A percentile compares a stretch with the other conserved stretches of the same genome.
Conservation (phyloP, 2,797 vertebrate species). For the Lateolabrax maculatus region DNA sequence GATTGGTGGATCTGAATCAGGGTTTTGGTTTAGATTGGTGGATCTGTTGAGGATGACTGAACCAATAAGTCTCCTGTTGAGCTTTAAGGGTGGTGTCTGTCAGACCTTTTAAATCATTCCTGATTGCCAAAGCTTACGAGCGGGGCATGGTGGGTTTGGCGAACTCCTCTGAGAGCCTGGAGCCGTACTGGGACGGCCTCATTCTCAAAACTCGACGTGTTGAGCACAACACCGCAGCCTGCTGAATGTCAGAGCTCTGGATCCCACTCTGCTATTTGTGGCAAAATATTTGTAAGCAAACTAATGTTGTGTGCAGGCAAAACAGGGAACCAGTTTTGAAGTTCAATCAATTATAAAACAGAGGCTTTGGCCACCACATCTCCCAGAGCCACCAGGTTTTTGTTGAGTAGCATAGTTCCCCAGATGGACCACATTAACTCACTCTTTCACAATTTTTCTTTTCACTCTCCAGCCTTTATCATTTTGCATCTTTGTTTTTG, state of each 20-base stretch:
- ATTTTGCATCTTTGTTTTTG: slow-evolving; percentile 74
- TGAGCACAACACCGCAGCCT: slow-evolving; percentile 41
- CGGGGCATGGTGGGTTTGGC: slow-evolving; percentile 67
- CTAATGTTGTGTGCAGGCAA: slow-evolving; percentile 63
- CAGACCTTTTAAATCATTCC: slow-evolving; percentile 71
- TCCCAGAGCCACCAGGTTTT: slow-evolving; percentile 74
- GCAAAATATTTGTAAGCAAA: slow-evolving; percentile 77
- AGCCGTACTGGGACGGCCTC: slow-evolving; percentile 56
- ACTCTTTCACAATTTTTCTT: slow-evolving; percentile 67
- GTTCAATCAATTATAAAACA: slow-evolving; percentile 71
- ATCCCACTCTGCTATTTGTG: slow-evolving; percentile 64
- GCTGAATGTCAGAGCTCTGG: slow-evolving; percentile 60
- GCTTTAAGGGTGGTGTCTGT: slow-evolving; percentile 65
- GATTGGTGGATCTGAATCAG: slow-evolving; percentile 63
- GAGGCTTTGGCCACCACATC: slow-evolving; percentile 66
- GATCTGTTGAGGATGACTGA: slow-evolving; percentile 64
- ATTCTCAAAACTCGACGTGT: slow-evolving; percentile 31
- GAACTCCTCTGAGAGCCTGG: slow-evolving; percentile 33
- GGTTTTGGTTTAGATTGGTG: slow-evolving; percentile 65
- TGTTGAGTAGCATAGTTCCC: slow-evolving; percentile 65
- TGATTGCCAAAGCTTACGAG: slow-evolving; percentile 69
- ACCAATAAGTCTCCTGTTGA: slow-evolving; percentile 65
- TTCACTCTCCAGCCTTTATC: slow-evolving; percentile 76
- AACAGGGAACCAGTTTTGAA: slow-evolving; percentile 68
- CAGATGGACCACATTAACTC: slow-evolving; percentile 79